phyloP scores from a whole-genome alignment of 2,113 vertebrate species.

The Lepisosteus oculatus region DNA sequence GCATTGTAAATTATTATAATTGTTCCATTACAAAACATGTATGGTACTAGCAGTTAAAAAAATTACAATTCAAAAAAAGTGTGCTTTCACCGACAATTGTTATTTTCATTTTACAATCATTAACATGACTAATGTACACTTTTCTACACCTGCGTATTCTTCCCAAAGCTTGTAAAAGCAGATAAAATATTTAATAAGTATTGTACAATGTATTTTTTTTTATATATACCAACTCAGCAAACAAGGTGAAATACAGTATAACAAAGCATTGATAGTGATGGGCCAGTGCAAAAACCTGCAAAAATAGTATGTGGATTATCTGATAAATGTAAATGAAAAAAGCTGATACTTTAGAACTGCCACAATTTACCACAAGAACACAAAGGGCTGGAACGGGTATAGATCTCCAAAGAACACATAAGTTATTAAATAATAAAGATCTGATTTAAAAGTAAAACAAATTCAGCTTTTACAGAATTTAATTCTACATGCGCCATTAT shows the following conservation, averaged over 20 bases:
- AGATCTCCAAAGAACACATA: constrained; percentile 76
- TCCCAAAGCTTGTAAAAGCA: constrained; percentile 66
- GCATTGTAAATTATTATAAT: constrained; percentile 48
- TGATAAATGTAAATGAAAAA: constrained; percentile 57
- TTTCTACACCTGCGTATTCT: constrained; percentile 64
- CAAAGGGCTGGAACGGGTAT: constrained; percentile 71
- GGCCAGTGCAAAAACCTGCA: constrained; percentile 71
- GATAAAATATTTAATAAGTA: constrained; percentile 81
- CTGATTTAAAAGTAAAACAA: constrained; percentile 79
- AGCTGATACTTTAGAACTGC: constrained; percentile 65
- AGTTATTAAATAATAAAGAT: constrained; percentile 87
- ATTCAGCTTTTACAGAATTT: constrained; percentile 81
- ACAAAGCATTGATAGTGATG: constrained; percentile 74
- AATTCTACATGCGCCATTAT: constrained; percentile 82
- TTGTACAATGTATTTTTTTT: constrained; percentile 72
- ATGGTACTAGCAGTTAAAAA: constrained; percentile 52
- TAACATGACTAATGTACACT: constrained; percentile 67
- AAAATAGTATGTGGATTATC: constrained; percentile 69
- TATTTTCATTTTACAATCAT: constrained; percentile 68
- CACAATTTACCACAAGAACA: constrained; percentile 74
- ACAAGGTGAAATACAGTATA: constrained; percentile 69
- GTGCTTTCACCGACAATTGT: constrained; percentile 60
- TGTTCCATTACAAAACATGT: constrained; percentile 49
- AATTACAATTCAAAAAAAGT: constrained; percentile 67
- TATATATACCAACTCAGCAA: constrained; percentile 66